phyloP scores from a whole-genome alignment of 2,113 vertebrate species.

The Gasterosteus aculeatus region DNA sequence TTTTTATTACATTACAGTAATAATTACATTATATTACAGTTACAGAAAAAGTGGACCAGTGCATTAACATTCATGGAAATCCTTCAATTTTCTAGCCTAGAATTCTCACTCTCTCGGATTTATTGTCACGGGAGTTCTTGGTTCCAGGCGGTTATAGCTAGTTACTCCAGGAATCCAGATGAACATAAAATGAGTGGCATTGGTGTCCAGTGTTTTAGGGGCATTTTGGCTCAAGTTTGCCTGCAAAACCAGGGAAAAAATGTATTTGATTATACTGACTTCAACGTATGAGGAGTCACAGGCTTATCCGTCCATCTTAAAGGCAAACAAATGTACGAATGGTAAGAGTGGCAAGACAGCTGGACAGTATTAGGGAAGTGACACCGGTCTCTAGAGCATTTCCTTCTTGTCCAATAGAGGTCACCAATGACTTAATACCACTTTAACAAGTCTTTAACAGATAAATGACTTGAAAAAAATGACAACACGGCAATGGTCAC shows the following conservation, averaged over 20 bases:
- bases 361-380: not conserved
- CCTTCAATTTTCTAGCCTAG: not conserved
- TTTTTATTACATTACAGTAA: too few species aligned
- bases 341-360: not conserved
- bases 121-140: not conserved
- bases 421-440: conserved; percentile 36
- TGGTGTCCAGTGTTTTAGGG: not conserved
- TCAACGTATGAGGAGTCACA: not conserved
- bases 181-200: not conserved
- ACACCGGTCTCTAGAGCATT: not conserved
- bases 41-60: not conserved
- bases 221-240: conserved; percentile 4
- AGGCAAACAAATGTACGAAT: not conserved
- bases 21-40: too few species aligned
- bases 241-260: not conserved
- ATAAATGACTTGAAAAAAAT: conserved; percentile 55
- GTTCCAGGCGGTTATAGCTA: not conserved
- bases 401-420: conserved; percentile 12
- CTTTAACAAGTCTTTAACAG: conserved; percentile 52
- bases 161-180: not conserved
- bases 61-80: not conserved
- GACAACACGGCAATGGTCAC: conserved; percentile 49
- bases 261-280: not conserved
- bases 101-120: not conserved
- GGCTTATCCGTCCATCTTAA: not conserved